Percentiles rank a stretch among this genome's conserved stretches.
Evolutionary conservation across 2,113 vertebrate genomes (phyloP).

Genomic region (Hippocampus comes): DNA sequence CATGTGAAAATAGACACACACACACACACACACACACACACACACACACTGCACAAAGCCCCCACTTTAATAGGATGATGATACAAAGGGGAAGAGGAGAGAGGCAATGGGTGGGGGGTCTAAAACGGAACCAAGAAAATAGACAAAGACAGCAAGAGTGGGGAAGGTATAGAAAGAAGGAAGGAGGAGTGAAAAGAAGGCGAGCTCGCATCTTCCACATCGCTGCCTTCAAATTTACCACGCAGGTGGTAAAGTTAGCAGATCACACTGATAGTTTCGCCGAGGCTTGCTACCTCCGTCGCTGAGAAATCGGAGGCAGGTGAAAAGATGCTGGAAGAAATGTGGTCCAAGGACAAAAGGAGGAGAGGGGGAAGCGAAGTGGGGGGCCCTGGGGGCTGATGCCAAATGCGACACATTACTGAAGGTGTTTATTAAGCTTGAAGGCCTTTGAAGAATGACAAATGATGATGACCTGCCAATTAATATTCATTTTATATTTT

Average conservation of each 20-base stretch:
- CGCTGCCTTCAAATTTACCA: constrained; percentile 75
- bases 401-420: constrained; percentile 21
- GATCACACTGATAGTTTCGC: constrained; percentile 71
- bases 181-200: constrained; percentile 51
- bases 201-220: constrained; percentile 71
- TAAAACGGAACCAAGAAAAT: constrained; percentile 27
- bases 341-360: constrained; percentile 46
- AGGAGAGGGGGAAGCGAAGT: constrained; percentile 32
- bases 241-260: constrained; percentile 73
- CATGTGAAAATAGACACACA: not conserved
- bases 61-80: constrained; percentile 37
- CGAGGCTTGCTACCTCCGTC: constrained; percentile 36
- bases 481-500: constrained; percentile 10
- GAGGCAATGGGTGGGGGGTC: constrained; percentile 18
- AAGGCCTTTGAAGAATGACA: constrained; percentile 22
- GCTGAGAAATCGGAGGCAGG: constrained; percentile 20
- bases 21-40: constrained; percentile 3
- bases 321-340: constrained; percentile 44
- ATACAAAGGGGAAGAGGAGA: constrained; percentile 22
- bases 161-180: constrained; percentile 22
- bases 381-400: no score
- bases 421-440: constrained; percentile 65
- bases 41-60: not conserved
- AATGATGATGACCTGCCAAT: constrained; percentile 40
- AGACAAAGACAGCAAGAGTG: constrained; percentile 35